These are phyloP conservation scores for Macroglossus sobrinus DNA, from an alignment of 2,113 vertebrate species.

Conservation along the genomic window DNA sequence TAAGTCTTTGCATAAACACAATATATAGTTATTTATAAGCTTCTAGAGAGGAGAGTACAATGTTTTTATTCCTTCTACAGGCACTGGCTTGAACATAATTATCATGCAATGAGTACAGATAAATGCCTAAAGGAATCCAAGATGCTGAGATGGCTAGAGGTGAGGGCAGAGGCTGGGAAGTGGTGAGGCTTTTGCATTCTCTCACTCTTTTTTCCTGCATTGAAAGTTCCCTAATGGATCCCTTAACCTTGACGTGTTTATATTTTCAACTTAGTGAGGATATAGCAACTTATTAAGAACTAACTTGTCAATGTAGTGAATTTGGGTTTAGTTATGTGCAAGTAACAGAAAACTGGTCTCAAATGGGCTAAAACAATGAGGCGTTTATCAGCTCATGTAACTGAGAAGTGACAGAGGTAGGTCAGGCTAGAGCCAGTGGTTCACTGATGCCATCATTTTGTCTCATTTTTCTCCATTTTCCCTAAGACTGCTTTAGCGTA, in stretches of 20 bases:
- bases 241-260: background rate
- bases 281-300: background rate
- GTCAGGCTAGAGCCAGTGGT: background rate
- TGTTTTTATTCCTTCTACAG: background rate
- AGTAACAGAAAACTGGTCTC: constrained; percentile 1
- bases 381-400: background rate
- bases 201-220: background rate
- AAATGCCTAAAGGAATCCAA: background rate
- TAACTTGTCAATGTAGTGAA: background rate
- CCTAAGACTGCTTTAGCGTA: background rate
- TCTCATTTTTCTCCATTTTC: background rate
- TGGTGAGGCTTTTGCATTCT: background rate
- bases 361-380: background rate
- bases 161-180: background rate
- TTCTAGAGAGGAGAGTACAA: background rate
- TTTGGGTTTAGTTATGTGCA: constrained; percentile 10
- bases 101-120: background rate
- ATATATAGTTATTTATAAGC: background rate
- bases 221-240: background rate
- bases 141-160: background rate
- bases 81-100: background rate
- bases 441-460: background rate
- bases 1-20: background rate
- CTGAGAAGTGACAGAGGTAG: background rate
- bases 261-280: background rate